A percentile compares a stretch with the other conserved stretches of the same genome.
Conservation (phyloP, 2,113 vertebrate genomes). For the Chloebia gouldiae region DNA sequence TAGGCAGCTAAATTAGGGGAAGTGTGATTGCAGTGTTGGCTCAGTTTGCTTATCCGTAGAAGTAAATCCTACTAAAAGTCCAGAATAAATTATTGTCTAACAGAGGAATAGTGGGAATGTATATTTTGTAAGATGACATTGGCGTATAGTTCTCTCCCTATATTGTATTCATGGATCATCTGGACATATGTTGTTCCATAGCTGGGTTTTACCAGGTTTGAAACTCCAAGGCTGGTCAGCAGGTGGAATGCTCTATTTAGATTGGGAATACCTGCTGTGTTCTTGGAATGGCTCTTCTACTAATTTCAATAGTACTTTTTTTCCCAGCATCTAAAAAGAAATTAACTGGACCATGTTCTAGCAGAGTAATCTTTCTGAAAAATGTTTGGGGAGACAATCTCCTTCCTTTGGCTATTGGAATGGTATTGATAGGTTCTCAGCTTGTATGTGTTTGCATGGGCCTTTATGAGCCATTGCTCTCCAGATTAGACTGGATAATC, state of each 20-base stretch:
- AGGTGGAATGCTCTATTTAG: neutral
- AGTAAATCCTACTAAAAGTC: neutral
- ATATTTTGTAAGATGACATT: neutral
- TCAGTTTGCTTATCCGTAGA: neutral
- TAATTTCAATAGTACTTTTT: neutral
- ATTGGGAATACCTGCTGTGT: neutral
- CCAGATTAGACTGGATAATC: neutral
- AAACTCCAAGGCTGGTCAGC: neutral
- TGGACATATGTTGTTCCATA: neutral
- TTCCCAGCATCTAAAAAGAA: neutral
- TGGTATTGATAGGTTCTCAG: neutral
- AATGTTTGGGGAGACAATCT: neutral
- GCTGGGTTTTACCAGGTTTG: neutral
- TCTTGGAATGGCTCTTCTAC: neutral
- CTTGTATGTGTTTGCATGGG: neutral
- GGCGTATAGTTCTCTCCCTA: neutral
- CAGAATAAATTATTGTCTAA: neutral
- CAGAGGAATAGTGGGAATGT: neutral
- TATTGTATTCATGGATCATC: neutral
- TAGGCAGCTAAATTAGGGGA: neutral
- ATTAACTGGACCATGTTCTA: neutral
- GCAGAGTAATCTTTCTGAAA: neutral
- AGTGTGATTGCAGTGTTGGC: neutral
- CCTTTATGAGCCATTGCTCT: neutral
- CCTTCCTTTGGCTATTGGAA: neutral